Evolutionary conservation across 2,888 invertebrate genomes (phyloP).

Genomic region (Linnaemya vulpina): DNA sequence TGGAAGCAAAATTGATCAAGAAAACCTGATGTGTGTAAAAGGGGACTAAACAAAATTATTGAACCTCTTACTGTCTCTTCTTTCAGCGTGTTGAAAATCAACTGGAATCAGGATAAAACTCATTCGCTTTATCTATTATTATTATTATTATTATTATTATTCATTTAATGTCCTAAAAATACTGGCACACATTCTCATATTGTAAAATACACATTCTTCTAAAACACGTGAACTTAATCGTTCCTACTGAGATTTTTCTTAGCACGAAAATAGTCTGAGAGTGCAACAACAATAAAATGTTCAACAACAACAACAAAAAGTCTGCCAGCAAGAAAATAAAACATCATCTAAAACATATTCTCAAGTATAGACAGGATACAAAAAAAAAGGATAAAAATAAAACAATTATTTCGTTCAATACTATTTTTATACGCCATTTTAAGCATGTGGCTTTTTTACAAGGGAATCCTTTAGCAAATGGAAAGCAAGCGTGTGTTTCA

Average conservation of each 20-base stretch:
- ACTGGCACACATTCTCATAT: neutral
- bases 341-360: neutral
- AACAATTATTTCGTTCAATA: conserved; percentile 62
- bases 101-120: neutral
- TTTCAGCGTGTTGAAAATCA: neutral
- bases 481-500: conserved; percentile 40
- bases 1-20: no score
- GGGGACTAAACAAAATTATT: no score
- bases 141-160: neutral
- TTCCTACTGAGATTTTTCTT: conserved; percentile 56
- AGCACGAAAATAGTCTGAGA: conserved; percentile 6
- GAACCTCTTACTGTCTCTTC: neutral
- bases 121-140: neutral
- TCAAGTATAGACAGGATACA: conserved; percentile 52
- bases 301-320: conserved; percentile 1
- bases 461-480: conserved; percentile 64
- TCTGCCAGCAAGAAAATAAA: conserved; percentile 55
- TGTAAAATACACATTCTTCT: neutral
- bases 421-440: conserved; percentile 68
- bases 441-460: conserved; percentile 50
- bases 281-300: conserved; percentile 1
- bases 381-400: conserved; percentile 67
- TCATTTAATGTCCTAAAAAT: neutral
- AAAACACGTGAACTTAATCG: conserved; percentile 70
- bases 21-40: no score